phyloP scores from a whole-genome alignment of 2,113 vertebrate species.

The Polypterus senegalus region DNA sequence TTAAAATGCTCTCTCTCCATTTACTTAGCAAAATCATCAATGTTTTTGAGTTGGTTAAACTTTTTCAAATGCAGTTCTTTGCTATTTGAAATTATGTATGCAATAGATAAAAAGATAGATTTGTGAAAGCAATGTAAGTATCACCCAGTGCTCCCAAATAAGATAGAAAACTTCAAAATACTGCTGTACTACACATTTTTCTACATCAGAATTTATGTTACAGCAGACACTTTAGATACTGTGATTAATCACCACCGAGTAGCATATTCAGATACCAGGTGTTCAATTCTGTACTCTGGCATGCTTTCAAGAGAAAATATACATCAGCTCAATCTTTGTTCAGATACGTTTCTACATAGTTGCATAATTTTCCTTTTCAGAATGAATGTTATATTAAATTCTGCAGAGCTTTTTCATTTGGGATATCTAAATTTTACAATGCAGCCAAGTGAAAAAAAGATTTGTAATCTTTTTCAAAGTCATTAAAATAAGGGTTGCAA shows the following conservation, averaged over 20 bases:
- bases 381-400: background rate
- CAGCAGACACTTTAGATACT: background rate
- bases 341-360: background rate
- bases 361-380: background rate
- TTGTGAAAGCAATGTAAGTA: no score
- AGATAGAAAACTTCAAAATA: background rate
- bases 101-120: no score
- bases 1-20: no score
- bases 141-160: background rate
- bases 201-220: background rate
- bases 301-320: background rate
- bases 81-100: no score
- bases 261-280: background rate
- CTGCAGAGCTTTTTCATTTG: background rate
- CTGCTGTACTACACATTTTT: constrained; percentile 2
- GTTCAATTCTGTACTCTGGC: background rate
- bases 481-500: background rate
- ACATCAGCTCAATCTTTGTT: background rate
- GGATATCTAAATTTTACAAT: background rate
- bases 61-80: no score
- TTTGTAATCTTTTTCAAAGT: background rate
- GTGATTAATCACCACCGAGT: constrained; percentile 4
- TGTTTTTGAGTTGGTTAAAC: no score
- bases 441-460: background rate
- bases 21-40: no score